Evolutionary conservation across 1,140 invertebrate genomes (phyloP), one percentile per base, ranked within the genome.

Genomic region (Hycleus cichorii): DNA sequence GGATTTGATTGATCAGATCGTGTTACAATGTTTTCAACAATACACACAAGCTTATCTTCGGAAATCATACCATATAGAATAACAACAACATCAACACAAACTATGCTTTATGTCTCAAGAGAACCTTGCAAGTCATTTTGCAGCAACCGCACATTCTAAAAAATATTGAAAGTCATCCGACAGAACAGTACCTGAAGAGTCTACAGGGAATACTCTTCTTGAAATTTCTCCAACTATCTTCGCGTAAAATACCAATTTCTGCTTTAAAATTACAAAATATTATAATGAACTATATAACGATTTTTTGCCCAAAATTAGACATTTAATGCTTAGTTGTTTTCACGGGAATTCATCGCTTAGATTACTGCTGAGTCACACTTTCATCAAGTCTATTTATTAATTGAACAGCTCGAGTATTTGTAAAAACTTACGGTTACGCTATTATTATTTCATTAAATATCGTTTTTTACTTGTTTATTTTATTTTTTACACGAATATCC

Each of bases 121-220:
- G 58, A 51, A 39, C 48, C 52, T 26, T 54, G 58, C 58, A 59
- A 59, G 58, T 59, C 58, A 59, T 42, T 42, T 40, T 47, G 39
- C 27, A 53, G 58, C 58, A 59, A 59, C 58, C 42, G 58, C 44
- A 52, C 32, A 32, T 32, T 32, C 32, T 32, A 32, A 32, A 32
- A 32, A 32, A 32, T 32, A 32, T 32, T 32, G 32, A 32, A 32
- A 32, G 32, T 32, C 32, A 32, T 32, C 32, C 32, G 32, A 32
- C 32, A 5, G 32, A 32, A 32, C 32, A 32, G 32, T 32, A 32
- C 32, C 32, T 32, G 32, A 32, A 32, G 32, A 32, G 32, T 32
- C 32, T 2, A 32, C 7, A 7, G 32, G 32, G 32, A 32, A 5
- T 32, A 32, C 4, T 32, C 4, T 32, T 18, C 18, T 4, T 32